These are phyloP conservation scores for Macrophya alboannulata DNA, from an alignment of 2,888 invertebrate species.

Conservation along the genomic window DNA sequence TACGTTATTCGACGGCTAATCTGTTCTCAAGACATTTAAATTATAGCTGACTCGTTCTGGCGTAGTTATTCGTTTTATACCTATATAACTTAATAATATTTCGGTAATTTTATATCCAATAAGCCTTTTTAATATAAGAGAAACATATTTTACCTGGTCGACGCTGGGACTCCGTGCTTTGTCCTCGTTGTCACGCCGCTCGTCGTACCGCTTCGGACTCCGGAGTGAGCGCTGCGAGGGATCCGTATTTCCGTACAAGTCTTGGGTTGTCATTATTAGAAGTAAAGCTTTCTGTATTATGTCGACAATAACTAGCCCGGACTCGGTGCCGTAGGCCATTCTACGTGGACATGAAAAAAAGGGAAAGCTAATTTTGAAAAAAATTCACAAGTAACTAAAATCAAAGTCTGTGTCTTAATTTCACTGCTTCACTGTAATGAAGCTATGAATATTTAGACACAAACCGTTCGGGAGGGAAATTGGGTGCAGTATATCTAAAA, in stretches of 20 bases:
- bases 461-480: not conserved
- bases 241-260: constrained; percentile 94
- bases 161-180: constrained; percentile 92
- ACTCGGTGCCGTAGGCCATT: constrained; percentile 98
- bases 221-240: constrained; percentile 92
- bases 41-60: constrained; percentile 5
- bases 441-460: no score
- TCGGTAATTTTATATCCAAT: not conserved
- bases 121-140: not conserved
- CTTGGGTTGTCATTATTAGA: constrained; percentile 93
- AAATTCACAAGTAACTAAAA: constrained; percentile 21
- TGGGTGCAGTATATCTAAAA: not conserved
- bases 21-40: not conserved
- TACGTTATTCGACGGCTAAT: not conserved
- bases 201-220: constrained; percentile 85
- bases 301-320: constrained; percentile 97
- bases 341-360: constrained; percentile 81
- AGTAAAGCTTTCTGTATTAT: constrained; percentile 95
- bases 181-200: constrained; percentile 78
- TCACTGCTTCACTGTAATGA: no score
- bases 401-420: not conserved
- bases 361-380: constrained; percentile 4
- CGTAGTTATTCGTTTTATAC: not conserved
- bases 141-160: constrained; percentile 88
- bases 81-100: not conserved